Evolutionary conservation across 2,888 invertebrate genomes (phyloP), one percentile per base, ranked within the genome.

Genomic region (Scaptomyza tumidula): DNA sequence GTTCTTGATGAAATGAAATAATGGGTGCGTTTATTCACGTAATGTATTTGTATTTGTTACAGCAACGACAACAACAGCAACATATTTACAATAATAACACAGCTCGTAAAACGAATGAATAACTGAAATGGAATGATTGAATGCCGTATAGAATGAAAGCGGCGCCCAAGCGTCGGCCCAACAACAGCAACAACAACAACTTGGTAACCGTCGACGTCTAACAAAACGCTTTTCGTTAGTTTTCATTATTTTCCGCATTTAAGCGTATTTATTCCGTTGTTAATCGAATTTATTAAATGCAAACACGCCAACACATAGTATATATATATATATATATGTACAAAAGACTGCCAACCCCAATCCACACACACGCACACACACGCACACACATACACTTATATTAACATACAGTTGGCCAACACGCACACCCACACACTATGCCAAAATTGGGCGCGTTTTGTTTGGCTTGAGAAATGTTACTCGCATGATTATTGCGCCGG

Each of bases 281-380:
- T 87, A 87, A 89, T 89, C 88, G 89, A 89, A 86, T 89, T 90
- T 88, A 90, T 90, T 90, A 89, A 90, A 90, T 86, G 88, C 90
- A 90, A 89, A 87, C 89, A 90, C 80, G 90, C 87, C 78, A 90
- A 86, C 89, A 69, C 37, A 52, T 39, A 49, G 14, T 14, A n/a
- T 27, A 13, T 24, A 35, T 33, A 7, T 14, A 35, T 31, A 48
- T 31, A 11, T 29, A 4, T 31, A 31, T 79, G 57, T 65, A 62
- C 55, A 73, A 48, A 63, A 50, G 45, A 63, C 64, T 43, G 35
- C 16, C 44, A 64, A 46, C 63, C 49, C 64, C 57, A 59, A 27
- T 27, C 31, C 46, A n/a, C 55, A 57, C 45, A 35, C 46, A 57
- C 53, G 55, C 29, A 54, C 59, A 44, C 45, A 54, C 61, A 60